These are phyloP conservation scores for Gonatopus flavifemur DNA, from an alignment of 1,140 invertebrate genomes.

Conservation along the genomic window DNA sequence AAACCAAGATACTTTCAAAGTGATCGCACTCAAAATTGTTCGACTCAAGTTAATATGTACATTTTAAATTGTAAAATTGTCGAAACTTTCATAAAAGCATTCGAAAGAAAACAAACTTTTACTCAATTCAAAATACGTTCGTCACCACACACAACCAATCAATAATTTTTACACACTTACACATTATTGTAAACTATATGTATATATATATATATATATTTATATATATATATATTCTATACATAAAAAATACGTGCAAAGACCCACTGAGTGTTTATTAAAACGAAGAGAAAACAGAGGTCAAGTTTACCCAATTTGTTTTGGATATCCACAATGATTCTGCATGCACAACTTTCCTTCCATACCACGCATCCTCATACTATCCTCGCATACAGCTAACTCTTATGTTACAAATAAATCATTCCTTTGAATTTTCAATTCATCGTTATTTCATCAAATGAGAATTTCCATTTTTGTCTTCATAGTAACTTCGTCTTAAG, in stretches of 20 bases:
- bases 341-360: slow-evolving; percentile 33
- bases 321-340: slow-evolving; percentile 41
- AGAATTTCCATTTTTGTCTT: no score
- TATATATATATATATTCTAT: slow-evolving; percentile 33
- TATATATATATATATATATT: no score
- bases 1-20: slow-evolving; percentile 5
- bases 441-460: no score
- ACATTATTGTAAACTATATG: slow-evolving; percentile 42
- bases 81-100: slow-evolving; percentile 16
- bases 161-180: slow-evolving; percentile 41
- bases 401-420: no score
- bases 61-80: slow-evolving; percentile 18
- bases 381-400: no score
- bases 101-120: slow-evolving; percentile 24
- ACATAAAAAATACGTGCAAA: slow-evolving; percentile 33
- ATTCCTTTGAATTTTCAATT: no score
- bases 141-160: slow-evolving; percentile 47
- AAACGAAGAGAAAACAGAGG: slow-evolving; percentile 27
- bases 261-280: slow-evolving; percentile 31
- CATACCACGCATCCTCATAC: no score
- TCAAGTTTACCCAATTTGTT: slow-evolving; percentile 35
- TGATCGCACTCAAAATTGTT: slow-evolving; percentile 12
- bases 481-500: no score
- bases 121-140: slow-evolving; percentile 28
- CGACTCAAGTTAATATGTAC: slow-evolving; percentile 11